Evolutionary conservation across 1,140 invertebrate genomes (phyloP).

Genomic region (Polypedilum pembai): DNA sequence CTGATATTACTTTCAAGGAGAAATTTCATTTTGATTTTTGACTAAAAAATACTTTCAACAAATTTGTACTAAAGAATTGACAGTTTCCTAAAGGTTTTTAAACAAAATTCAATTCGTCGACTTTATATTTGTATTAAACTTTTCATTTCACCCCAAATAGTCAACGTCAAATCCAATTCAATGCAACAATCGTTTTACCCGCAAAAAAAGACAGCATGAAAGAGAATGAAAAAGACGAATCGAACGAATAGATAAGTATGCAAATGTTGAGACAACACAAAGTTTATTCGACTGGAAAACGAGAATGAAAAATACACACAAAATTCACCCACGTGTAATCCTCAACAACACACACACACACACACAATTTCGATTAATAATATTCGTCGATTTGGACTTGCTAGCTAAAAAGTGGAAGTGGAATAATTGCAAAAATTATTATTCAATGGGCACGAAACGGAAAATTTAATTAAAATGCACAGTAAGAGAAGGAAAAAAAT

Average conservation of each 20-base stretch:
- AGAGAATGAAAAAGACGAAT: background rate
- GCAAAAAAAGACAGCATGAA: background rate
- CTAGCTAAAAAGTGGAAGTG: background rate
- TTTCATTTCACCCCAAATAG: too few species aligned
- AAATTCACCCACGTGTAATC: background rate
- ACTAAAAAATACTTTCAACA: too few species aligned
- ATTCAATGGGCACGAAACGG: background rate
- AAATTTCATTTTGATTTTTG: too few species aligned
- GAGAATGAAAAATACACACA: background rate
- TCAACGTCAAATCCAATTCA: too few species aligned
- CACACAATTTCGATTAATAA: too few species aligned
- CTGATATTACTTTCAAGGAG: too few species aligned
- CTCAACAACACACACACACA: too few species aligned
- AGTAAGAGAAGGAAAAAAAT: background rate
- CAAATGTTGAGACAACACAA: conserved; percentile 24
- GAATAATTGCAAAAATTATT: too few species aligned
- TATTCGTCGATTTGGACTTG: background rate
- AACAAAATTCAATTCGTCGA: too few species aligned
- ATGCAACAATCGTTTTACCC: background rate
- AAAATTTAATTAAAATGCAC: conserved; percentile 28
- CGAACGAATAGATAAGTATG: conserved; percentile 6
- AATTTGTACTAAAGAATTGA: too few species aligned
- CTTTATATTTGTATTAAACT: too few species aligned
- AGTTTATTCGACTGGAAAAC: conserved; percentile 8
- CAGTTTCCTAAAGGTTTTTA: too few species aligned